Percentiles rank a stretch among this genome's conserved stretches.
These are phyloP conservation scores for Coenonympha glycerion DNA, from an alignment of 2,888 invertebrate species.

Conservation along the genomic window DNA sequence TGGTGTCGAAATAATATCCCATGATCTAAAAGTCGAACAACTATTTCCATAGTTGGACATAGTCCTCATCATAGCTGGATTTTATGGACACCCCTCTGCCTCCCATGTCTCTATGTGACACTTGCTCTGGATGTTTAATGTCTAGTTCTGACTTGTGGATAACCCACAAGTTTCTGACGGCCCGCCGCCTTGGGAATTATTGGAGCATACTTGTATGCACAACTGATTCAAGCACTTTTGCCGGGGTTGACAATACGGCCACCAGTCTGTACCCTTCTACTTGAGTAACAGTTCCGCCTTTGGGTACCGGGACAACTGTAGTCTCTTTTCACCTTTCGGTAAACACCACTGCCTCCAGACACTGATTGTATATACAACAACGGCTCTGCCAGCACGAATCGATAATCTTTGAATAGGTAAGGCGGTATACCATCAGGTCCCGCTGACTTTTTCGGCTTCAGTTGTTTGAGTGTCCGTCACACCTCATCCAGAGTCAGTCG, in stretches of 20 bases:
- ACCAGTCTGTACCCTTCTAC: constrained; percentile 7
- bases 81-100: too few species aligned
- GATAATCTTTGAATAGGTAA: constrained; percentile 33
- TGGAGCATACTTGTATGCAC: not conserved
- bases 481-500: constrained; percentile 11
- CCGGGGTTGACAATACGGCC: constrained; percentile 8
- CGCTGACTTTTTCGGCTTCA: constrained; percentile 14
- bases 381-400: constrained; percentile 43
- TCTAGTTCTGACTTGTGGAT: too few species aligned
- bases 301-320: constrained; percentile 1
- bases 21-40: not conserved
- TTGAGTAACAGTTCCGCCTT: not conserved
- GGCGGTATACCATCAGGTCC: constrained; percentile 3
- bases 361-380: too few species aligned
- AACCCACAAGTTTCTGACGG: too few species aligned
- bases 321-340: not conserved
- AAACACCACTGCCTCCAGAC: not conserved
- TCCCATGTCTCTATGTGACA: too few species aligned
- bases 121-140: too few species aligned
- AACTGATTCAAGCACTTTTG: constrained; percentile 10
- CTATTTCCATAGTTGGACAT: too few species aligned
- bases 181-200: too few species aligned
- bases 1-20: not conserved
- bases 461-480: not conserved
- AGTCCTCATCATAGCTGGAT: too few species aligned